These are phyloP conservation scores for Ctenochaetus hawaiiensis DNA, from an alignment of 2,797 vertebrate genomes.

Conservation along the genomic window DNA sequence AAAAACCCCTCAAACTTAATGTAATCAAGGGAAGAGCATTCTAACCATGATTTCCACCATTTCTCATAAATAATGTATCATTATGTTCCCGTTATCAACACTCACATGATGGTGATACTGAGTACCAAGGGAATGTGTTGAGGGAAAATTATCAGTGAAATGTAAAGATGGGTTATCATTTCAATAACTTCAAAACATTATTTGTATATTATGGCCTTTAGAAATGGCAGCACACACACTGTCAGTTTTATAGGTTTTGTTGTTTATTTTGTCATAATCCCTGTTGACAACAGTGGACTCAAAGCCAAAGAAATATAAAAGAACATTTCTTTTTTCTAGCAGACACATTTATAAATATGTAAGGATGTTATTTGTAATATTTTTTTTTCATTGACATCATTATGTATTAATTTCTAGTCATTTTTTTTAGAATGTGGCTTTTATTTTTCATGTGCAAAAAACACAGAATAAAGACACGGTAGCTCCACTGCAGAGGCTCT, in stretches of 20 bases:
- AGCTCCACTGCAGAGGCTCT: conserved; percentile 47
- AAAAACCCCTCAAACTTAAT: neutral
- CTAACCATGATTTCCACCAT: neutral
- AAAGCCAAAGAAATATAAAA: conserved; percentile 70
- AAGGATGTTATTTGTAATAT: conserved; percentile 31
- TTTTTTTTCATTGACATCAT: conserved; percentile 19
- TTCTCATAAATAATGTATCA: conserved; percentile 9
- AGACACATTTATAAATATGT: conserved; percentile 26
- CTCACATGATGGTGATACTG: neutral
- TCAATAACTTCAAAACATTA: conserved; percentile 15
- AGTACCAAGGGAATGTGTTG: neutral
- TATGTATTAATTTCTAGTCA: conserved; percentile 22
- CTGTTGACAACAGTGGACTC: conserved; percentile 44
- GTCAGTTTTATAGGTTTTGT: conserved; percentile 35
- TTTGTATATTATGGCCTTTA: conserved; percentile 43
- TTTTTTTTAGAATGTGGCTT: conserved; percentile 56
- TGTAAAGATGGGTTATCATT: conserved; percentile 6
- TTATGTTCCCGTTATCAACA: neutral
- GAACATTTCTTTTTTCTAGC: conserved; percentile 33
- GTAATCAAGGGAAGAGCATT: conserved; percentile 9
- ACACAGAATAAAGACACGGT: conserved; percentile 71
- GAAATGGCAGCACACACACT: conserved; percentile 31
- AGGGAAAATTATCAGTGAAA: neutral
- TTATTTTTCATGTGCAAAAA: conserved; percentile 67
- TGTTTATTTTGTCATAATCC: conserved; percentile 39